Evolutionary conservation across 2,113 vertebrate species (phyloP).

Genomic region (Tetrao urogallus): DNA sequence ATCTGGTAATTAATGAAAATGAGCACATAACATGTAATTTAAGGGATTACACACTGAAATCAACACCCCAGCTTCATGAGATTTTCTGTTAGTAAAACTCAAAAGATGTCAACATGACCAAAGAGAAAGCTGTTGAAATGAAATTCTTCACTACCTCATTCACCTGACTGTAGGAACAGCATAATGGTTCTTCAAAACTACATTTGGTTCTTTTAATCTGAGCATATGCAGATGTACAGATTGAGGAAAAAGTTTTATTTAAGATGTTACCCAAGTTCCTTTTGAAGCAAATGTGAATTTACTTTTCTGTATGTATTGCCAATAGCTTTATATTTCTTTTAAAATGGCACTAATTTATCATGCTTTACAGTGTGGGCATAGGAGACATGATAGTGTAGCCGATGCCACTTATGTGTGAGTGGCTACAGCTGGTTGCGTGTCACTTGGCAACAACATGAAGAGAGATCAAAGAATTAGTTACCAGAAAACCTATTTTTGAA

Average conservation of each 20-base stretch:
- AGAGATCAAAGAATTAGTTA: constrained; percentile 16
- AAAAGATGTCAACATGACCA: not conserved
- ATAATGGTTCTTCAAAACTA: not conserved
- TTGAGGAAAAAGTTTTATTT: not conserved
- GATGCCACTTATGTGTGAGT: not conserved
- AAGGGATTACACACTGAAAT: not conserved
- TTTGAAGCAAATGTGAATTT: not conserved
- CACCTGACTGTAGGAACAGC: not conserved
- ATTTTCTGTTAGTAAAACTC: not conserved
- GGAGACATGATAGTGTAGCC: not conserved
- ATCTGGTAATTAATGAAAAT: not conserved
- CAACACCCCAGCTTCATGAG: not conserved
- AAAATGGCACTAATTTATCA: not conserved
- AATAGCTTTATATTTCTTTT: not conserved
- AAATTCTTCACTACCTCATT: not conserved
- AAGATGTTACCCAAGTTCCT: not conserved
- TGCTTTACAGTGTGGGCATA: not conserved
- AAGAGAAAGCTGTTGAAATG: not conserved
- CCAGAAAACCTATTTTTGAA: constrained; percentile 9
- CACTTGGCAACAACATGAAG: not conserved
- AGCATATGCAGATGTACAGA: not conserved
- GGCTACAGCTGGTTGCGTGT: constrained; percentile 14
- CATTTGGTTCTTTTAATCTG: not conserved
- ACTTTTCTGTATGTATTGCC: not conserved
- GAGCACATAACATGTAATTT: not conserved